These are phyloP conservation scores for Numenius phaeopus DNA, from an alignment of 2,797 vertebrate species.

Conservation along the genomic window DNA sequence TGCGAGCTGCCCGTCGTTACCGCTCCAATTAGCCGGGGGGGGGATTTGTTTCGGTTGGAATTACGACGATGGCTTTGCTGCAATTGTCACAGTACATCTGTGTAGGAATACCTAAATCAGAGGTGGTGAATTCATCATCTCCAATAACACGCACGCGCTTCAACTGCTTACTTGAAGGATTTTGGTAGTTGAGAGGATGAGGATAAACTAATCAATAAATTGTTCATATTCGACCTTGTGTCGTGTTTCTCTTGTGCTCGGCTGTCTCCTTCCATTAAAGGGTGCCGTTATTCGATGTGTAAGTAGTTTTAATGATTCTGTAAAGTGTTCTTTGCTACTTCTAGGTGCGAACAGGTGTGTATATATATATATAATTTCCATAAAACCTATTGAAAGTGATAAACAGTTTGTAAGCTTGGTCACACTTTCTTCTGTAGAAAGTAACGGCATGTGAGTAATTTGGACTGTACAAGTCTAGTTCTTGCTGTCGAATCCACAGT, in stretches of 20 bases:
- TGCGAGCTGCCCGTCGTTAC: fast-evolving
- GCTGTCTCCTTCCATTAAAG: not conserved
- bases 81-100: not conserved
- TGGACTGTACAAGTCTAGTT: not conserved
- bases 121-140: not conserved
- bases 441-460: not conserved
- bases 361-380: not conserved
- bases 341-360: not conserved
- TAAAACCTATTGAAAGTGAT: fast-evolving
- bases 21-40: not conserved
- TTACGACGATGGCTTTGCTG: not conserved
- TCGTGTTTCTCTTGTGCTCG: not conserved
- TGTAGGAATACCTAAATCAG: not conserved
- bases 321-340: not conserved
- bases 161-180: not conserved
- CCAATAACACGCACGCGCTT: fast-evolving
- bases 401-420: not conserved
- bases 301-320: not conserved
- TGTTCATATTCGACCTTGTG: not conserved
- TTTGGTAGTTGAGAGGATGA: not conserved
- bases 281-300: not conserved
- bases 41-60: not conserved
- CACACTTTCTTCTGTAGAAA: not conserved
- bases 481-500: not conserved
- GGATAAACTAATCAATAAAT: not conserved